phyloP scores from a whole-genome alignment of 2,797 vertebrate species.

The Geotria australis region DNA sequence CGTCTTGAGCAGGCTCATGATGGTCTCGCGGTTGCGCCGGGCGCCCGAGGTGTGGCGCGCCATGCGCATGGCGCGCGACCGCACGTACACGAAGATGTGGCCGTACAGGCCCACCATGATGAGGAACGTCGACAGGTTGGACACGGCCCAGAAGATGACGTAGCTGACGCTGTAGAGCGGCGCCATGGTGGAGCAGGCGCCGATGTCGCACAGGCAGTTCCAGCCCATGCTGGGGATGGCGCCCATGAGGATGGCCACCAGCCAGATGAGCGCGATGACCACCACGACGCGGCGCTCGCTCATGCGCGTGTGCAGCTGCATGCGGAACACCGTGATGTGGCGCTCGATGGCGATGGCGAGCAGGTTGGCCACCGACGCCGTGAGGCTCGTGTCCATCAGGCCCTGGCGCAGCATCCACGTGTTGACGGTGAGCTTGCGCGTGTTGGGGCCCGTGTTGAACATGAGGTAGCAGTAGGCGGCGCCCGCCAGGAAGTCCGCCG shows the following conservation, averaged over 20 bases:
- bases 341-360: conserved; percentile 87
- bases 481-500: conserved; percentile 93
- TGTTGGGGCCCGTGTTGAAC: conserved; percentile 98
- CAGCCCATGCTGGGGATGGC: conserved; percentile 90
- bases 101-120: conserved; percentile 96
- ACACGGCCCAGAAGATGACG: conserved; percentile 89
- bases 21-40: conserved; percentile 75
- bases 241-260: conserved; percentile 86
- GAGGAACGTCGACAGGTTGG: conserved; percentile 85
- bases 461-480: conserved; percentile 96
- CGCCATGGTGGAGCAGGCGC: conserved; percentile 80
- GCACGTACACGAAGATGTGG: conserved; percentile 92
- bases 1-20: conserved; percentile 97
- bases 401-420: conserved; percentile 91
- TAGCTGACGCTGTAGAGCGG: conserved; percentile 95
- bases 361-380: conserved; percentile 77
- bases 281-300: conserved; percentile 82
- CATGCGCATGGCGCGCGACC: conserved; percentile 97
- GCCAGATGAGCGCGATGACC: conserved; percentile 94
- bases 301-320: conserved; percentile 97
- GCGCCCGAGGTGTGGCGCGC: conserved; percentile 82
- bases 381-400: conserved; percentile 85
- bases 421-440: conserved; percentile 57
- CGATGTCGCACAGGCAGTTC: conserved; percentile 83
- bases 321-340: conserved; percentile 90